Evolutionary conservation across 1,140 invertebrate species (phyloP), one percentile per base, ranked within the genome.

Genomic region (Neodiprion virginianus): DNA sequence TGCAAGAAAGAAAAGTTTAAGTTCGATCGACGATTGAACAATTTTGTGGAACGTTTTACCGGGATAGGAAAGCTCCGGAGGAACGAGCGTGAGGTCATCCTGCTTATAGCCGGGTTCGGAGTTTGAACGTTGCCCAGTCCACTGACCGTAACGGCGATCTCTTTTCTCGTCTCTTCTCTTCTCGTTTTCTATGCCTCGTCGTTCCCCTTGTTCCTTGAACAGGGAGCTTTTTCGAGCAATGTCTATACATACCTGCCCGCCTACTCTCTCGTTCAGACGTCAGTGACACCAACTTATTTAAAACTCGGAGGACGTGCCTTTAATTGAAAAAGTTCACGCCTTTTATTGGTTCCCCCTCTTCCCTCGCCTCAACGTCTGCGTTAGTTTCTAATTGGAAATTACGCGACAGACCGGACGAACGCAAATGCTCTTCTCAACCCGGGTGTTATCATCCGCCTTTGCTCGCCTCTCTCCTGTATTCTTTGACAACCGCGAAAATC

Each of bases 381-480:
- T 80, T 75, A 77, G 68, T 73, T 49, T 76, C 73, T 80, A 80
- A 80, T 80, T 80, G 79, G 79, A 80, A 80, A 80, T 80, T 80
- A 80, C 79, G 71, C 67, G 67, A 68, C 48, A 66, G 75, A 73
- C 12, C 67, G 73, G 74, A 23, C 73, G 53, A 61, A 61, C n/a
- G 53, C 53, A 61, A 61, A 61, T 61, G 11, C 8, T 61, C n/a
- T 17, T 8, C 53, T 61, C n/a, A 40, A 5, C 5, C 28, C 28
- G 28, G 28, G 28, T 40, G 5, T 40, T 5, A 40, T 40, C 28
- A 40, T 40, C 28, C 28, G 28, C 28, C 28, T 40, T 40, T 40
- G 28, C 28, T 40, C 28, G 28, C 28, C 28, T 40, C 28, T 40
- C 28, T 40, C 28, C 28, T 40, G 28, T 40, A 40, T 40, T 40